Evolutionary conservation across 2,888 invertebrate genomes (phyloP).

Genomic region (Drosophila gaucha): DNA sequence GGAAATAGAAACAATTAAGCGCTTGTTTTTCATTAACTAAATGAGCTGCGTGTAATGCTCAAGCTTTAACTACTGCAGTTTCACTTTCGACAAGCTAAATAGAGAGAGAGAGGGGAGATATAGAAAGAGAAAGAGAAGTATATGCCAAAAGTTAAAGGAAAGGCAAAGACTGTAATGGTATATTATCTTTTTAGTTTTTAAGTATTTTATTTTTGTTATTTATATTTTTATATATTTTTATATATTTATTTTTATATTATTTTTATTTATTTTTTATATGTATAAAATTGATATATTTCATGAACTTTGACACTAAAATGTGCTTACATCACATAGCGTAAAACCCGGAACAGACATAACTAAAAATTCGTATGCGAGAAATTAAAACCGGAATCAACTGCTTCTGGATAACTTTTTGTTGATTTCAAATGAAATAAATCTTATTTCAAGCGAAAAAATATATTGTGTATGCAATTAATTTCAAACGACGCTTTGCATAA

Average conservation of each 20-base stretch:
- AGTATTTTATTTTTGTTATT: too few species aligned
- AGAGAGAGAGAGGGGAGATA: too few species aligned
- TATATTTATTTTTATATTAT: too few species aligned
- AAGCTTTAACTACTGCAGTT: conserved; percentile 15
- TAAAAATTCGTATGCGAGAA: conserved; percentile 21
- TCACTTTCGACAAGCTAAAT: conserved; percentile 19
- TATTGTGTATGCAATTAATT: conserved; percentile 2
- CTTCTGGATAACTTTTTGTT: conserved; percentile 3
- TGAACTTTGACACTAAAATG: conserved; percentile 1
- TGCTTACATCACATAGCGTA: neutral
- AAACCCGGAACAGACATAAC: conserved; percentile 9
- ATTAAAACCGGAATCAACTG: conserved; percentile 41
- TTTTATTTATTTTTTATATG: too few species aligned
- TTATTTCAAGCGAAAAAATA: neutral
- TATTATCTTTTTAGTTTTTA: too few species aligned
- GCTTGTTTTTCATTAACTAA: conserved; percentile 39
- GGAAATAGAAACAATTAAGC: conserved; percentile 26
- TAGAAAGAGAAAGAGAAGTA: too few species aligned
- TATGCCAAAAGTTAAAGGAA: too few species aligned
- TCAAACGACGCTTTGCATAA: conserved; percentile 8
- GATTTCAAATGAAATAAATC: neutral
- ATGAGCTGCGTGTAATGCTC: conserved; percentile 24
- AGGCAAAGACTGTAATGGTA: too few species aligned
- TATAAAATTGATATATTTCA: neutral
- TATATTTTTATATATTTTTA: too few species aligned